Percentiles rank a stretch among this genome's conserved stretches.
Evolutionary conservation across 2,797 vertebrate genomes (phyloP).

Genomic region (Mormyrops attenuatus): DNA sequence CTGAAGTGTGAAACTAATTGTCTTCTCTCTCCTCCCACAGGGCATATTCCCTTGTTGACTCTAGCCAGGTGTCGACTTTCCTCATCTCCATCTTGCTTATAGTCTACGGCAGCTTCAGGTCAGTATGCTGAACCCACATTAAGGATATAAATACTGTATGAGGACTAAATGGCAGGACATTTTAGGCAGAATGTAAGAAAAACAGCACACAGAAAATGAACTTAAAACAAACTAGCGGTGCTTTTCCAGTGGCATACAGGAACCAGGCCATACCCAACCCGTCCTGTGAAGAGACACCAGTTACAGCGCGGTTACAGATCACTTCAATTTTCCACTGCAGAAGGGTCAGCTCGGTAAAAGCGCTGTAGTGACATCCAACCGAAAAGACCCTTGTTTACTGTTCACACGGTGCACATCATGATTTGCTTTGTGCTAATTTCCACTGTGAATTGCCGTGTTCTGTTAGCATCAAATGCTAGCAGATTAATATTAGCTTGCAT

Average conservation of each 20-base stretch:
- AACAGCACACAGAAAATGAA: background rate
- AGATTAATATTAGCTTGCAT: background rate
- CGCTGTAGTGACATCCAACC: background rate
- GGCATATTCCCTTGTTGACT: conserved; percentile 99
- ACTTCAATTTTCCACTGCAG: background rate
- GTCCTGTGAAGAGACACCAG: background rate
- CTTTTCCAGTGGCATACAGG: background rate
- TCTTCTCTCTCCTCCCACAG: conserved; percentile 49
- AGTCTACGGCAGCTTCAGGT: conserved; percentile 99
- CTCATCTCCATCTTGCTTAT: conserved; percentile 99
- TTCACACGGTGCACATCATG: background rate
- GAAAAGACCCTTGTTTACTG: background rate
- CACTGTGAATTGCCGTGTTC: background rate
- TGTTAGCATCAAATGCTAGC: background rate
- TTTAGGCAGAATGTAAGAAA: background rate
- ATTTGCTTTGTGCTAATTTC: background rate
- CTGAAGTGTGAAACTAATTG: background rate
- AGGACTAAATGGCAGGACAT: background rate
- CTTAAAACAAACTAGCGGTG: background rate
- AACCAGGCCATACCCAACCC: background rate
- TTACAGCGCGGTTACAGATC: background rate
- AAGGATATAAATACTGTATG: background rate
- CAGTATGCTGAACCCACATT: conserved; percentile 45
- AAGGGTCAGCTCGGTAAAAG: background rate
- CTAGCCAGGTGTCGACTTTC: conserved; percentile 99